Evolutionary conservation across 2,888 invertebrate species (phyloP).

Genomic region (Callinectes sapidus): DNA sequence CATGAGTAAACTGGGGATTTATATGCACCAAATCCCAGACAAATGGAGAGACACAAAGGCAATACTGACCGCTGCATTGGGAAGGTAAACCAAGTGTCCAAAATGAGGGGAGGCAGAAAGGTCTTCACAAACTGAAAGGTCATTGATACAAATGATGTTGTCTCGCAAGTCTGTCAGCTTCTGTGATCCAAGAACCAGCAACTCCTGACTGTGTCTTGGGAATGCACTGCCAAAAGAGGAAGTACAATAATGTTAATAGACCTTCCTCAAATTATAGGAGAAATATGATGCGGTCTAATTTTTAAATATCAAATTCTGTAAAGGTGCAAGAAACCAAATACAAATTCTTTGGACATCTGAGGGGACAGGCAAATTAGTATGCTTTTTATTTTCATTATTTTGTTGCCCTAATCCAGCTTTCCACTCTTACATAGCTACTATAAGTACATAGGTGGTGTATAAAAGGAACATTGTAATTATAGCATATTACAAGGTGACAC

Average conservation of each 20-base stretch:
- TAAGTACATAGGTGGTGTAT: too few species aligned
- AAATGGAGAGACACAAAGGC: background rate
- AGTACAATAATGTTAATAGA: background rate
- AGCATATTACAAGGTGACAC: too few species aligned
- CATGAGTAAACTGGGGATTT: too few species aligned
- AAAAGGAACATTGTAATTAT: too few species aligned
- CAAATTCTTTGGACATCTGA: too few species aligned
- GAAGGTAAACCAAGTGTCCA: slow-evolving; percentile 1
- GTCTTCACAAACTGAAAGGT: slow-evolving; percentile 56
- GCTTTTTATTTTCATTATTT: too few species aligned
- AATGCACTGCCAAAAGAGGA: slow-evolving; percentile 57
- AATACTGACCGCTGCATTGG: slow-evolving; percentile 53
- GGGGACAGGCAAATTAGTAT: too few species aligned
- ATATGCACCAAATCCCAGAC: background rate
- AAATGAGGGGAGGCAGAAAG: slow-evolving; percentile 52
- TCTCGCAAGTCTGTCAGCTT: slow-evolving; percentile 67
- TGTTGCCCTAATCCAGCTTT: too few species aligned
- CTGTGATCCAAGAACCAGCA: slow-evolving; percentile 67
- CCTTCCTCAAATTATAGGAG: background rate
- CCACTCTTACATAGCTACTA: too few species aligned
- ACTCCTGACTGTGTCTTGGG: slow-evolving; percentile 70
- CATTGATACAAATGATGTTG: slow-evolving; percentile 68
- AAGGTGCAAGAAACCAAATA: too few species aligned
- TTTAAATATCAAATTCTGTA: background rate
- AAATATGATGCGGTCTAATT: background rate